Base-by-base conservation (phyloP, 2,797 vertebrate genomes). In the Enteromius viviparus region DNA sequence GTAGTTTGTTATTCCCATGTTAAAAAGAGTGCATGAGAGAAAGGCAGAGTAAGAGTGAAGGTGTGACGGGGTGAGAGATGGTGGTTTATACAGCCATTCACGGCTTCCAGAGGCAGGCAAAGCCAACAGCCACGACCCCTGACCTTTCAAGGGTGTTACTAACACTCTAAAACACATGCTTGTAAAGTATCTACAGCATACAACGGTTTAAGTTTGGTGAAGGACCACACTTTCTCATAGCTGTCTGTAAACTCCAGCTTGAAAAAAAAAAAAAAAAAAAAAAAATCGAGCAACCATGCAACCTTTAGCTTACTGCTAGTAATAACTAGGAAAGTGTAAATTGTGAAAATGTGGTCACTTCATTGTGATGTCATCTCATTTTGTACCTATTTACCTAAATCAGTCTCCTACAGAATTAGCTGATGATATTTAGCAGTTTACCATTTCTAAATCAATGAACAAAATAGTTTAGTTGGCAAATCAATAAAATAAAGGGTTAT, bases 51-150 rank as follows among this genome's bases (percentile, higher is more conserved):
- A 80, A 88, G 40, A 85, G 88, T 84, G 90, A 90, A 89, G 88
- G 89, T 82, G 93, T 91, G 91, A 91, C 68, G 78, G 84, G 89
- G 90, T 86, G 86, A 88, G 85, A 86, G 87, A 92, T 93, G 92
- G 79, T 93, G 92, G 79, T 88, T 91, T 90, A 83, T 88, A 91
- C 90, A 92, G 94, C 94, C 94, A 95, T 90, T 93, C 90, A 92
- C 89, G 87, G 91, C 91, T 92, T 93, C 90, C 92, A 92, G 90
- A 93, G 93, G 93, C 94, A 94, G 93, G 93, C 94, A 92, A 93
- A 95, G 94, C 95, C 93, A 94, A 92, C 92, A 91, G 87, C 87
- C 29, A 93, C 78, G 86, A 85, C 90, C 89, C 83, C 83, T 87
- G 92, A 90, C 76, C 87, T 90, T 90, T 88, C 85, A 88, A 86